Base-by-base conservation (phyloP, 2,797 vertebrate genomes). In the Mycteria americana region DNA sequence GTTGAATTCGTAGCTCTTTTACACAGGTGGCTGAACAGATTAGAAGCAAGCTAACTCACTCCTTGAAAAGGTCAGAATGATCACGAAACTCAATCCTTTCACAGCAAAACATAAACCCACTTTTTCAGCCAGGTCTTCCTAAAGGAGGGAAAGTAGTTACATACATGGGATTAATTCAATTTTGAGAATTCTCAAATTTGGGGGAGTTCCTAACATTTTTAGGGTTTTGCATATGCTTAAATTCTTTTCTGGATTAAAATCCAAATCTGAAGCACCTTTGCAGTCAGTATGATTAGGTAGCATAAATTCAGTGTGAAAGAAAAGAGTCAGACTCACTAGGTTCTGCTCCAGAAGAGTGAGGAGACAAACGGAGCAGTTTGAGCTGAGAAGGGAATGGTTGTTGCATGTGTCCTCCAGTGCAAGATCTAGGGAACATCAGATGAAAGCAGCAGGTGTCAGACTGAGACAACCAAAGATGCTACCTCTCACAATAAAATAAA, bases 21-120 rank as follows among this genome's bases (percentile, higher is more conserved):
- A 85, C 76, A 69, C 81, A 94, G 84, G 81, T 96, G 91, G 89
- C 68, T 91, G 93, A 94, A 60, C 81, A 95, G 86, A 88, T 91
- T 93, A 96, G 62, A 93, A 95, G 37, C 60, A 74, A 94, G 37
- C 43, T 68, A 77, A 62, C 45, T 57, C 41, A 21, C 1, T 9
- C 48, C 50, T 93, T 70, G 35, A 37, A 92, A 95, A 95, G 88
- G 90, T 80, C 81, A 95, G 72, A 53, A 60, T 27, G 69, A 67
- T 39, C 84, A 92, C 8, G 16, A 86, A 96, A 89, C 45, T 83
- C 63, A 85, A 3, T 23, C 46, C n/a, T 25, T 72, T 87, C 41
- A 28, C 56, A 85, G 45, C 21, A 80, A 85, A 95, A 85, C 14
- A 50, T 4, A 64, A 87, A 39, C 6, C 2, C 35, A 35, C 5